A percentile compares a stretch with the other conserved stretches of the same genome.
Conservation (phyloP, 1,140 invertebrate species). For the Cyrtorhinus lividipennis region DNA sequence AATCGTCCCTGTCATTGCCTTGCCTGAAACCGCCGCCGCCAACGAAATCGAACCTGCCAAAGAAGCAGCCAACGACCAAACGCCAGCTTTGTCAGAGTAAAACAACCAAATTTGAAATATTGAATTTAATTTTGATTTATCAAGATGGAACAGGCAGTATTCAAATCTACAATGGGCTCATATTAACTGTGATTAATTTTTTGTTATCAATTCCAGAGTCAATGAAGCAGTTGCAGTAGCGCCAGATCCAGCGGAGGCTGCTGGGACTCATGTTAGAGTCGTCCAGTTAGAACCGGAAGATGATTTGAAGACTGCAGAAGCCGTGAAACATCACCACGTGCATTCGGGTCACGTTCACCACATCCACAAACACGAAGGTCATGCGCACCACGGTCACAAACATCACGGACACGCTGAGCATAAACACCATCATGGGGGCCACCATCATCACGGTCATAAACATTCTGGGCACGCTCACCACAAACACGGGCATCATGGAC, state of each 20-base stretch:
- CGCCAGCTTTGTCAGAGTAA: neutral
- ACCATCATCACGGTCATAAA: conserved; percentile 13
- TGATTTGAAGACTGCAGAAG: conserved; percentile 15
- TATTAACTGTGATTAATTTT: neutral
- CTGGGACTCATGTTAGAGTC: neutral
- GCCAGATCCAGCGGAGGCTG: neutral
- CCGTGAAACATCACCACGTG: conserved; percentile 18
- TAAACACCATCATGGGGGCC: conserved; percentile 10
- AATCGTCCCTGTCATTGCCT: neutral
- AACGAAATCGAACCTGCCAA: neutral
- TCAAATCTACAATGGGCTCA: neutral
- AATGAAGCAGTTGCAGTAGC: neutral
- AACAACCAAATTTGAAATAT: neutral
- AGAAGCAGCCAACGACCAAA: neutral
- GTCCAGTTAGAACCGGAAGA: conserved; percentile 4
- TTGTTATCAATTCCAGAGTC: neutral
- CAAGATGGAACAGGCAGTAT: neutral
- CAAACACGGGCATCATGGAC: conserved; percentile 11
- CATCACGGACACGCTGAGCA: conserved; percentile 10
- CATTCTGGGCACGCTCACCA: conserved; percentile 2
- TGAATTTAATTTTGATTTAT: no score
- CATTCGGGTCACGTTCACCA: conserved; percentile 17
- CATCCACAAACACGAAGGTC: conserved; percentile 15
- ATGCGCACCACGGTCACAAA: conserved; percentile 15
- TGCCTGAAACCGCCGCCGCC: neutral